A percentile compares a stretch with the other conserved stretches of the same genome.
Evolutionary conservation across 2,888 invertebrate species (phyloP).

Genomic region (Andrena bicolor): DNA sequence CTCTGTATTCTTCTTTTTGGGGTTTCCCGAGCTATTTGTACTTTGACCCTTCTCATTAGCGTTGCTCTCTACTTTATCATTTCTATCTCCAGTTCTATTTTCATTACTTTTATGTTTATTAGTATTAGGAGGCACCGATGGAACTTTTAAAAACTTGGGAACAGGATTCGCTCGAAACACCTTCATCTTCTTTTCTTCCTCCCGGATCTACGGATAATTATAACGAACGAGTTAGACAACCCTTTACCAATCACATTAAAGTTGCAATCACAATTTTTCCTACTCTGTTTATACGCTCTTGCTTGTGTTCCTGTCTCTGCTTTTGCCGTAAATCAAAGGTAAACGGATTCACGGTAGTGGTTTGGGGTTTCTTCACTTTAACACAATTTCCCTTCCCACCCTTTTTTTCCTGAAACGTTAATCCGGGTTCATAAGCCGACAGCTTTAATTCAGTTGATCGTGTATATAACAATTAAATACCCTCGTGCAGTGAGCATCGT

Average conservation of each 20-base stretch:
- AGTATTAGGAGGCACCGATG: not conserved
- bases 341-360: not conserved
- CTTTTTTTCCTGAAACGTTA: conserved; percentile 9
- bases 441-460: not conserved
- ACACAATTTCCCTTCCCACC: not conserved
- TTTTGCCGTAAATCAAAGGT: conserved; percentile 5
- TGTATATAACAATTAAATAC: conserved; percentile 11
- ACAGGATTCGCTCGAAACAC: conserved; percentile 40
- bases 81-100: not conserved
- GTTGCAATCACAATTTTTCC: not conserved
- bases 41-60: not conserved
- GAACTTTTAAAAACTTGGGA: conserved; percentile 29
- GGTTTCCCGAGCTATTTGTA: not conserved
- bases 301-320: not conserved
- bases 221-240: not conserved
- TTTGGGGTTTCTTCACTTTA: not conserved
- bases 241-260: not conserved
- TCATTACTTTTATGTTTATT: conserved; percentile 8
- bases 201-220: conserved; percentile 1
- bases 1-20: conserved; percentile 1
- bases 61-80: not conserved
- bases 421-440: not conserved
- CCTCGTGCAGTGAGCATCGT: not conserved
- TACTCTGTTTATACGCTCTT: conserved; percentile 19
- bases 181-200: conserved; percentile 9